A percentile compares a stretch with the other conserved stretches of the same genome.
Conservation (phyloP, 2,888 invertebrate genomes). For the Lepeophtheirus nordmannii region DNA sequence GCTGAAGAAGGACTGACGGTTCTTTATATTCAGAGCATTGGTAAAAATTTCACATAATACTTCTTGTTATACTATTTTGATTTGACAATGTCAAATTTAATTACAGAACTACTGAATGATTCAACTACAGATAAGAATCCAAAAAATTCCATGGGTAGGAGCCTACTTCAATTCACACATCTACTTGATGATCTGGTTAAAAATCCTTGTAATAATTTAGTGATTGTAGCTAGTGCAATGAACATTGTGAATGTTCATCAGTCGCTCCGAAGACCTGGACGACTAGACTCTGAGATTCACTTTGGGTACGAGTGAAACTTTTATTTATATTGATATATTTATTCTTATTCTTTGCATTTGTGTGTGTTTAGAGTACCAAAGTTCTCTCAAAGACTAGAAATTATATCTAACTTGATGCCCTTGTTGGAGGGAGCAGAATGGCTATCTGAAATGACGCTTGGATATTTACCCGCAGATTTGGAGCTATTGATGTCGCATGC, state of each 20-base stretch:
- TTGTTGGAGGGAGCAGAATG: not conserved
- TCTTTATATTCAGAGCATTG: not conserved
- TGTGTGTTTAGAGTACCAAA: not conserved
- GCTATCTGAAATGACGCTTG: slow-evolving; percentile 39
- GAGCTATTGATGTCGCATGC: slow-evolving; percentile 32
- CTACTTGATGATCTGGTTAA: not conserved
- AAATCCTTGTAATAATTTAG: not conserved
- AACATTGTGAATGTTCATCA: not conserved
- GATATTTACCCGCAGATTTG: slow-evolving; percentile 45
- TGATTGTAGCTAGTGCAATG: not conserved
- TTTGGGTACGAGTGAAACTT: not conserved
- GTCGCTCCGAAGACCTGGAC: not conserved
- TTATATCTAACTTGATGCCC: not conserved
- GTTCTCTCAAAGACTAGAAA: not conserved
- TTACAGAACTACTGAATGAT: not conserved
- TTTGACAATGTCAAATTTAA: not conserved
- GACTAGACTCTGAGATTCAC: not conserved
- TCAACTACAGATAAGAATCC: not conserved
- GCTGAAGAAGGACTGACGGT: not conserved
- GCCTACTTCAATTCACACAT: not conserved
- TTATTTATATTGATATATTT: not conserved
- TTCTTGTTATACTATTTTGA: too few species aligned
- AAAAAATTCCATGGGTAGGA: not conserved
- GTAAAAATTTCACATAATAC: not conserved
- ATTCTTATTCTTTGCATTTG: too few species aligned